phyloP scores from a whole-genome alignment of 2,113 vertebrate species.

The Triplophysa tibetana region DNA sequence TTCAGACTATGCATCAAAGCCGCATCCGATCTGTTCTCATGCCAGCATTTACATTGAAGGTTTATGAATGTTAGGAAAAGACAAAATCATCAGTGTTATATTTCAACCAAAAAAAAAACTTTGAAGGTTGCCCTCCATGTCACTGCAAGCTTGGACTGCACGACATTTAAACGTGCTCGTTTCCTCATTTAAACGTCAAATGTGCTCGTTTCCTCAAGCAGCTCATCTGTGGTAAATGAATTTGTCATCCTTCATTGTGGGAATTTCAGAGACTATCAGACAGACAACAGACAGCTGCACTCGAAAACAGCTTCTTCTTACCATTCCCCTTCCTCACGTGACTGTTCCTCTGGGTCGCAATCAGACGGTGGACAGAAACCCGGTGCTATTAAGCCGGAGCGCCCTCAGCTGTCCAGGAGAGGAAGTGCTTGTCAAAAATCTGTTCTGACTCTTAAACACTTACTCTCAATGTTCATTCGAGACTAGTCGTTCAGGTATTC shows the following conservation, averaged over 20 bases:
- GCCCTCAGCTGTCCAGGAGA: conserved; percentile 63
- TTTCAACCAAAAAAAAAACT: conserved; percentile 6
- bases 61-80: conserved; percentile 65
- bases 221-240: conserved; percentile 21
- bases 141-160: conserved; percentile 23
- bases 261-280: conserved; percentile 26
- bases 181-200: background rate
- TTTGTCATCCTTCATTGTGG: background rate
- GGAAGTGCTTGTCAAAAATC: conserved; percentile 43
- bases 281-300: conserved; percentile 7
- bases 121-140: conserved; percentile 20
- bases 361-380: conserved; percentile 54
- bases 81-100: conserved; percentile 17
- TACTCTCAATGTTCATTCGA: conserved; percentile 50
- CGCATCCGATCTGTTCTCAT: conserved; percentile 46
- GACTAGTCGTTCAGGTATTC: conserved; percentile 66
- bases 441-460: conserved; percentile 48
- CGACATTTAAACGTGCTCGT: conserved; percentile 21
- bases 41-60: conserved; percentile 60
- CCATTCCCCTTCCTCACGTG: conserved; percentile 37
- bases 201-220: conserved; percentile 16
- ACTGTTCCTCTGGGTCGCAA: conserved; percentile 54
- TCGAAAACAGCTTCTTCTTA: conserved; percentile 41
- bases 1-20: conserved; percentile 71
- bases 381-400: conserved; percentile 72